Evolutionary conservation across 2,888 invertebrate species (phyloP).

Genomic region (Malacosoma neustria): DNA sequence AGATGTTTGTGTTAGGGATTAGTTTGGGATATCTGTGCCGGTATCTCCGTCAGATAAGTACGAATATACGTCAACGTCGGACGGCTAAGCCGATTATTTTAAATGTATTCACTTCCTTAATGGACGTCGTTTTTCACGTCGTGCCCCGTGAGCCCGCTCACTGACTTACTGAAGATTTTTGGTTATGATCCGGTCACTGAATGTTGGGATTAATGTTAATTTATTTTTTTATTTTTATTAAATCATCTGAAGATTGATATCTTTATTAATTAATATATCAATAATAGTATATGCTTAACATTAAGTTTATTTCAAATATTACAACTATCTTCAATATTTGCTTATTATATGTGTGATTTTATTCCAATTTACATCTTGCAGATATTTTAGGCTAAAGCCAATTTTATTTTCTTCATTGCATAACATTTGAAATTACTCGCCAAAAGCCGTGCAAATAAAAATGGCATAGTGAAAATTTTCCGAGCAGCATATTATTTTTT

Average conservation of each 20-base stretch:
- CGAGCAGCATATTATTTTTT: no score
- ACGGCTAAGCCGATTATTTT: slow-evolving; percentile 74
- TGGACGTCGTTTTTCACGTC: slow-evolving; percentile 71
- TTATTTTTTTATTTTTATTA: slow-evolving; percentile 59
- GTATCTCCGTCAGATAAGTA: slow-evolving; percentile 74
- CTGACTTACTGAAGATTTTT: slow-evolving; percentile 69
- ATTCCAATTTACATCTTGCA: no score
- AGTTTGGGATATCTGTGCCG: slow-evolving; percentile 69
- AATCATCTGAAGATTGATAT: slow-evolving; percentile 40
- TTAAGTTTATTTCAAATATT: no score
- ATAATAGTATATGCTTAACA: no score
- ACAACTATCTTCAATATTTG: no score
- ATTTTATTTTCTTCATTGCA: no score
- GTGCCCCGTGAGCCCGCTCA: slow-evolving; percentile 43
- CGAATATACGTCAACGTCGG: slow-evolving; percentile 75
- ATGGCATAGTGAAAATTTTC: no score
- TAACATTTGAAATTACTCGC: no score
- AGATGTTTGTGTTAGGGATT: slow-evolving; percentile 73
- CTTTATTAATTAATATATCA: no score
- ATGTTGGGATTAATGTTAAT: slow-evolving; percentile 55
- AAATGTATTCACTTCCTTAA: slow-evolving; percentile 76
- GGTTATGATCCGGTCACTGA: slow-evolving; percentile 72
- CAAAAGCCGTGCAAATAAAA: no score
- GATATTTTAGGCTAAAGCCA: no score
- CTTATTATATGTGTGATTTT: no score